phyloP scores from a whole-genome alignment of 2,113 vertebrate species.

The Atlantisia rogersi region DNA sequence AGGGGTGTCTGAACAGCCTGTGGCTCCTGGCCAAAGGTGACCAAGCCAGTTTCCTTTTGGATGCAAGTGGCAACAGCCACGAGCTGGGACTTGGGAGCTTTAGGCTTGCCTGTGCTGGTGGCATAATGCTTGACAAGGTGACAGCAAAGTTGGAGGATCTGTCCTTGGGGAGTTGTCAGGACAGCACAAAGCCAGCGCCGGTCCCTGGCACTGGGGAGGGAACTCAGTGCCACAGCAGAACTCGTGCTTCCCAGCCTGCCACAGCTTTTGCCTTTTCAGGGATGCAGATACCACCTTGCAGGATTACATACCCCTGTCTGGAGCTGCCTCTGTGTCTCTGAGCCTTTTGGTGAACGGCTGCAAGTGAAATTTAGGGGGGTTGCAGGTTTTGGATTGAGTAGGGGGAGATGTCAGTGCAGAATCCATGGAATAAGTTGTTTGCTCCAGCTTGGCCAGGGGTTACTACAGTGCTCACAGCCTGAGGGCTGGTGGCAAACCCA shows the following conservation, averaged over 20 bases:
- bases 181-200: neutral
- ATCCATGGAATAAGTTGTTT: accelerated
- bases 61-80: neutral
- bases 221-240: accelerated
- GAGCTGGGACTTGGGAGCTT: neutral
- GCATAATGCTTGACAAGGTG: neutral
- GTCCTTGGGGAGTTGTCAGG: neutral
- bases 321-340: neutral
- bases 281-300: neutral
- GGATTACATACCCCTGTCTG: neutral
- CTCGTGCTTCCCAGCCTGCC: neutral
- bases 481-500: accelerated
- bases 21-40: neutral
- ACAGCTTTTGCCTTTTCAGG: neutral
- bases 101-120: accelerated
- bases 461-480: accelerated
- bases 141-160: neutral
- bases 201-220: neutral
- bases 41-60: neutral
- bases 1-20: neutral
- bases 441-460: accelerated
- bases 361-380: neutral
- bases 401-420: neutral
- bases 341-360: neutral
- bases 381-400: neutral